phyloP scores from a whole-genome alignment of 2,113 vertebrate species.

The Cheirogaleus medius region DNA sequence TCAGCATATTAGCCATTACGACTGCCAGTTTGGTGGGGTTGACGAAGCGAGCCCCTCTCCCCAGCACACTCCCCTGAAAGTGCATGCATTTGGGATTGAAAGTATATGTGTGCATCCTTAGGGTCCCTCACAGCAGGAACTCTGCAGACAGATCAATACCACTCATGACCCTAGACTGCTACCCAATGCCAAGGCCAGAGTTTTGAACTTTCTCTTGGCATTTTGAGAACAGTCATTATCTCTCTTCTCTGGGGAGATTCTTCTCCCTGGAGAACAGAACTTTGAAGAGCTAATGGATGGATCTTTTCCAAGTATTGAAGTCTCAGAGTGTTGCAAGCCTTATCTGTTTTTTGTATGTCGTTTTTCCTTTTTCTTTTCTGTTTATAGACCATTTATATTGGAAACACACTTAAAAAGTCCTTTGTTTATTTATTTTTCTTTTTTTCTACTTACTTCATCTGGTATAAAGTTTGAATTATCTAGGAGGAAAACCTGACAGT shows the following conservation, averaged over 20 bases:
- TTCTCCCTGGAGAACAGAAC: background rate
- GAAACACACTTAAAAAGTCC: slow-evolving; percentile 51
- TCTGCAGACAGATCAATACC: background rate
- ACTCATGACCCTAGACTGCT: background rate
- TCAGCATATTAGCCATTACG: background rate
- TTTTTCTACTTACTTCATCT: background rate
- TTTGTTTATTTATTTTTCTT: slow-evolving; percentile 56
- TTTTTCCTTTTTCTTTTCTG: slow-evolving; percentile 7
- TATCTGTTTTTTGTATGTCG: slow-evolving; percentile 33
- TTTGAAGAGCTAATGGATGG: background rate
- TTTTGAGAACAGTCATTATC: background rate
- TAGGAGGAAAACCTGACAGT: slow-evolving; percentile 1
- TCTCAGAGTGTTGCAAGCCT: slow-evolving; percentile 24
- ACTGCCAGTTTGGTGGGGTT: background rate
- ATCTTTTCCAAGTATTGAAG: slow-evolving; percentile 14
- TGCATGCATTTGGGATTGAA: background rate
- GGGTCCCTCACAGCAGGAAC: background rate
- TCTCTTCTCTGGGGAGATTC: background rate
- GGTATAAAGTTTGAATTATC: slow-evolving; percentile 47
- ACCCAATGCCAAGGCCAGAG: background rate
- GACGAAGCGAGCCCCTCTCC: background rate
- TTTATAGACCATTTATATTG: slow-evolving; percentile 46
- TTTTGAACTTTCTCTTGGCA: slow-evolving; percentile 13
- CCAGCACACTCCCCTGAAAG: accelerated
- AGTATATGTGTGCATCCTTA: accelerated